These are phyloP conservation scores for Chitala chitala DNA, from an alignment of 2,113 vertebrate species.

Conservation along the genomic window DNA sequence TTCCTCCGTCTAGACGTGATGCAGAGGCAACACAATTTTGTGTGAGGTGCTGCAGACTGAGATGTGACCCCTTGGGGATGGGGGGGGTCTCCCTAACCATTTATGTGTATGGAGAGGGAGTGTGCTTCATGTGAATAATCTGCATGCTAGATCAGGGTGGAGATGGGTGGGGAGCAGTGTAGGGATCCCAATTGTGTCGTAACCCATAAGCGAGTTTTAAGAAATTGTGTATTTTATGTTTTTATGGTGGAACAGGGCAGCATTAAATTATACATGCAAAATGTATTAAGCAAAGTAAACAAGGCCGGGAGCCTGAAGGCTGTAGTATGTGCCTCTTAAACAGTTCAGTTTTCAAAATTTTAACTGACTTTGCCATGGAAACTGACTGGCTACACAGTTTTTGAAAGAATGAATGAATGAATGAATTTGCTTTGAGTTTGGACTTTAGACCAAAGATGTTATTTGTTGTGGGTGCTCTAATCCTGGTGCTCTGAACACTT, in stretches of 20 bases:
- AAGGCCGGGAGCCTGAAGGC: too few species aligned
- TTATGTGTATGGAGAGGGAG: neutral
- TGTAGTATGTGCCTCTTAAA: too few species aligned
- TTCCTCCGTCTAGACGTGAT: slow-evolving; percentile 75
- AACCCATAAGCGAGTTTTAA: neutral
- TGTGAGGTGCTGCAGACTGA: neutral
- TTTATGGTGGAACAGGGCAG: neutral
- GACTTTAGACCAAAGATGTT: neutral
- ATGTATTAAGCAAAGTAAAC: too few species aligned
- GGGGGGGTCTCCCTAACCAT: slow-evolving; percentile 23
- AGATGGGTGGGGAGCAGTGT: neutral
- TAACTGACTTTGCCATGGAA: too few species aligned
- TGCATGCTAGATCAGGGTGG: neutral
- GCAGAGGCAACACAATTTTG: slow-evolving; percentile 34
- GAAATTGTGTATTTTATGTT: neutral
- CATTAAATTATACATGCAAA: neutral
- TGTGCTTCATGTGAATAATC: neutral
- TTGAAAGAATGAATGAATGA: too few species aligned
- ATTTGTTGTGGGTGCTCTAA: neutral
- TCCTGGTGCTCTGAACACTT: neutral
- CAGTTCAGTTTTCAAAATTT: too few species aligned
- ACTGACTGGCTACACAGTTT: too few species aligned
- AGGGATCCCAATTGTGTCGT: neutral
- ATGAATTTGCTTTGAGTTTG: neutral
- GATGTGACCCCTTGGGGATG: too few species aligned